Evolutionary conservation across 2,113 vertebrate species (phyloP).

Genomic region (Carollia perspicillata): DNA sequence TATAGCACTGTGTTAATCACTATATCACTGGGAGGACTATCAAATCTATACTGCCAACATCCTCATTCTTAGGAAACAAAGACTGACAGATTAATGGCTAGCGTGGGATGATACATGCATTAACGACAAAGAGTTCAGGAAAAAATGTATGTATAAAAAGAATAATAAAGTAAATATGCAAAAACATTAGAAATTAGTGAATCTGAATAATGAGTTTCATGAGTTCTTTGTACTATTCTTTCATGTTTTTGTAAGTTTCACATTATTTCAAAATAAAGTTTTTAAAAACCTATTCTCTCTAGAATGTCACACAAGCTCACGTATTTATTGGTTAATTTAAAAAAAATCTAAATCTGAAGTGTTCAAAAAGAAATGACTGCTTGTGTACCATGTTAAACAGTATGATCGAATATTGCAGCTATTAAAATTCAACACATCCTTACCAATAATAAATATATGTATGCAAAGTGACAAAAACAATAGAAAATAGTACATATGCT

Average conservation of each 20-base stretch:
- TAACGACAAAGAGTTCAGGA: not conserved
- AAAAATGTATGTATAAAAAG: not conserved
- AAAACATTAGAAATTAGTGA: constrained; percentile 28
- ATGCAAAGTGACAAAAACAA: not conserved
- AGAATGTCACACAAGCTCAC: not conserved
- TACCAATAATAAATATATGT: not conserved
- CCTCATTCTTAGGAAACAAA: constrained; percentile 26
- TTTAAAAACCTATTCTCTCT: not conserved
- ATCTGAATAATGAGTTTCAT: not conserved
- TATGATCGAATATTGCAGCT: not conserved
- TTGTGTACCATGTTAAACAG: not conserved
- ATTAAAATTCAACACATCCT: not conserved
- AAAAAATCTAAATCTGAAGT: not conserved
- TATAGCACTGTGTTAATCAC: not conserved
- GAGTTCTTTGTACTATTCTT: constrained; percentile 12
- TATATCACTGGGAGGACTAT: not conserved
- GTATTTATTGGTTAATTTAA: not conserved
- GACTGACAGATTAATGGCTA: not conserved
- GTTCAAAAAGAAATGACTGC: constrained; percentile 3
- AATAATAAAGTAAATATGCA: not conserved
- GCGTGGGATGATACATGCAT: not conserved
- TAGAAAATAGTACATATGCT: not conserved
- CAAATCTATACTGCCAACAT: constrained; percentile 8
- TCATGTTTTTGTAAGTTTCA: not conserved
- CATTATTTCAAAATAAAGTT: constrained; percentile 12